Conservation (phyloP, 2,888 invertebrate genomes). For the Lasioglossum calceatum region DNA sequence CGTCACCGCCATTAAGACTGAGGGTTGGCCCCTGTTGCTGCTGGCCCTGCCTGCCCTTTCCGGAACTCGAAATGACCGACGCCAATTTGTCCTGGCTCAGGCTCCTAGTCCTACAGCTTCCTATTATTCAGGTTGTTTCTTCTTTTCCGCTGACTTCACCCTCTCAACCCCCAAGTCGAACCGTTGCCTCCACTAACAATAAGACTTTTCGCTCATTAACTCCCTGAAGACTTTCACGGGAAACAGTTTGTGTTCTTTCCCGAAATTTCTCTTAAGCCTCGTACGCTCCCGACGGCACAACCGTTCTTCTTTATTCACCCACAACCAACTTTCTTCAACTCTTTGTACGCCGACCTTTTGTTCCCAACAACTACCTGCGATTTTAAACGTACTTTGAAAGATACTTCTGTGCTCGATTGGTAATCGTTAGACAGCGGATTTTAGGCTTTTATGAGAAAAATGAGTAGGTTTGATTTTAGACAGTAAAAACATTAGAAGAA, state of each 20-base stretch:
- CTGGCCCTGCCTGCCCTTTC: constrained; percentile 88
- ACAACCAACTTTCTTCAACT: not conserved
- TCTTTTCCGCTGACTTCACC: constrained; percentile 10
- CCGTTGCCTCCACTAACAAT: not conserved
- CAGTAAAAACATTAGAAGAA: too few species aligned
- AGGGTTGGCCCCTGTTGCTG: constrained; percentile 90
- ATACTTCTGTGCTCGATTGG: too few species aligned
- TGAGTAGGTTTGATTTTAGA: too few species aligned
- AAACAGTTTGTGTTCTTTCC: not conserved
- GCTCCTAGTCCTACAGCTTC: constrained; percentile 89
- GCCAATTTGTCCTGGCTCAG: constrained; percentile 83
- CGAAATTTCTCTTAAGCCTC: too few species aligned
- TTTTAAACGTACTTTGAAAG: not conserved
- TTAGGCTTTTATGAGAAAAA: too few species aligned
- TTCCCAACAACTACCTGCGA: not conserved
- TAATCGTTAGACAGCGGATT: too few species aligned
- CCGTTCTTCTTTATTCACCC: not conserved
- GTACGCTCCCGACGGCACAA: not conserved
- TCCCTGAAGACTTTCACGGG: not conserved
- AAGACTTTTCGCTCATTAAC: not conserved
- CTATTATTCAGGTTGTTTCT: constrained; percentile 88
- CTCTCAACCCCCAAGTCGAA: not conserved
- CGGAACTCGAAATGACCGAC: constrained; percentile 78
- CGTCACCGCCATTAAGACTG: constrained; percentile 87
- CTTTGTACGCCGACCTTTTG: not conserved